phyloP scores from a whole-genome alignment of 2,113 vertebrate species.

The Furnarius figulus region DNA sequence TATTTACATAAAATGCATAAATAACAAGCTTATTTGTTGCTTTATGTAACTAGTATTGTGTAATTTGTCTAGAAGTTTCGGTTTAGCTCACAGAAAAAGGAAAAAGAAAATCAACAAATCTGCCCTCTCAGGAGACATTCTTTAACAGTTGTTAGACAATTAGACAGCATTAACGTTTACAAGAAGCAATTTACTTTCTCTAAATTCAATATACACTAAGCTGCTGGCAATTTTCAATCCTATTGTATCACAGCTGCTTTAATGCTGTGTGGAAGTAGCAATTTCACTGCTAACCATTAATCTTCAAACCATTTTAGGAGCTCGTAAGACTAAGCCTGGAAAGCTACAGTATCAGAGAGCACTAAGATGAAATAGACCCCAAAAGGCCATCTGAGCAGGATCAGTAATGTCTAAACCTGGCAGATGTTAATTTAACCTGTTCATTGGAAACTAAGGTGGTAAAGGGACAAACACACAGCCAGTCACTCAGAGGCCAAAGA shows the following conservation, averaged over 20 bases:
- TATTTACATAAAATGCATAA: not conserved
- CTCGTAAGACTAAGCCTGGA: not conserved
- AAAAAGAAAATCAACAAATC: not conserved
- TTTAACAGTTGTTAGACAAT: not conserved
- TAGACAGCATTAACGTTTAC: constrained; percentile 1
- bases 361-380: not conserved
- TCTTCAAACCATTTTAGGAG: constrained; percentile 7
- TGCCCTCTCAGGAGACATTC: not conserved
- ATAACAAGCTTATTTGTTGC: not conserved
- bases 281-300: constrained; percentile 23
- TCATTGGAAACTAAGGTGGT: not conserved
- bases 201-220: not conserved
- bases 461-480: not conserved
- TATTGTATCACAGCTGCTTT: not conserved
- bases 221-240: constrained; percentile 22
- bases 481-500: not conserved
- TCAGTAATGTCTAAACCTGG: not conserved
- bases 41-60: not conserved
- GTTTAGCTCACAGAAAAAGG: not conserved
- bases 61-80: not conserved
- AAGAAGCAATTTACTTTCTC: constrained; percentile 19
- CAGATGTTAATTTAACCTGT: not conserved
- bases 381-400: not conserved
- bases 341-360: not conserved
- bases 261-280: constrained; percentile 5